These are phyloP conservation scores for Galaxea fascicularis DNA, from an alignment of 92 coral and sea anemone genomes.

Conservation along the genomic window DNA sequence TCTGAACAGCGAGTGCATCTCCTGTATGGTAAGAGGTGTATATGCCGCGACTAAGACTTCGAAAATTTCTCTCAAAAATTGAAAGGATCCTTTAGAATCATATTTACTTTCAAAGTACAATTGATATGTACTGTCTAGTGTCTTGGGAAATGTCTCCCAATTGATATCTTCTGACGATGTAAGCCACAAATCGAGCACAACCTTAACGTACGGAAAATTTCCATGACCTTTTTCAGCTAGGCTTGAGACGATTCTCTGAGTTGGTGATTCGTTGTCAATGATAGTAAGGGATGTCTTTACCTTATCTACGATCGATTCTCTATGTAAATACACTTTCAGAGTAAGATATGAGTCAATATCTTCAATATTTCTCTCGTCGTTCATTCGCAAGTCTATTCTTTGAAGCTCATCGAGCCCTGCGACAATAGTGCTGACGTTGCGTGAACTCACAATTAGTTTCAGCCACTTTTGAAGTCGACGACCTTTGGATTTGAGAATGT, in stretches of 20 bases:
- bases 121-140: slow-evolving; percentile 40
- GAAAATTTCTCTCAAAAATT: slow-evolving; percentile 43
- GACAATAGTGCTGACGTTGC: slow-evolving; percentile 63
- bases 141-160: slow-evolving; percentile 29
- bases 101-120: slow-evolving; percentile 47
- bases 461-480: slow-evolving; percentile 82
- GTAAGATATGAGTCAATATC: slow-evolving; percentile 71
- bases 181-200: slow-evolving; percentile 57
- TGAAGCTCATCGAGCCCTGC: slow-evolving; percentile 52
- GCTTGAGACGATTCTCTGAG: slow-evolving; percentile 31
- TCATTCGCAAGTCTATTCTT: slow-evolving; percentile 57
- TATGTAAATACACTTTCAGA: slow-evolving; percentile 29
- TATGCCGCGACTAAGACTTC: slow-evolving; percentile 65
- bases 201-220: slow-evolving; percentile 76
- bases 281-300: slow-evolving; percentile 20
- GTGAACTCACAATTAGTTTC: slow-evolving; percentile 83
- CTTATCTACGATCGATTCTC: slow-evolving; percentile 2
- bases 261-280: slow-evolving; percentile 8
- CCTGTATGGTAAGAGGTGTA: slow-evolving; percentile 21
- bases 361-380: slow-evolving; percentile 63
- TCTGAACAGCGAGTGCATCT: slow-evolving; percentile 16
- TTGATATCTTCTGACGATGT: not conserved
- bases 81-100: slow-evolving; percentile 26
- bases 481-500: slow-evolving; percentile 63
- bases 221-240: slow-evolving; percentile 74